Evolutionary conservation across 2,797 vertebrate genomes (phyloP), one percentile per base, ranked within the genome.

Genomic region (Vireo griseus): DNA sequence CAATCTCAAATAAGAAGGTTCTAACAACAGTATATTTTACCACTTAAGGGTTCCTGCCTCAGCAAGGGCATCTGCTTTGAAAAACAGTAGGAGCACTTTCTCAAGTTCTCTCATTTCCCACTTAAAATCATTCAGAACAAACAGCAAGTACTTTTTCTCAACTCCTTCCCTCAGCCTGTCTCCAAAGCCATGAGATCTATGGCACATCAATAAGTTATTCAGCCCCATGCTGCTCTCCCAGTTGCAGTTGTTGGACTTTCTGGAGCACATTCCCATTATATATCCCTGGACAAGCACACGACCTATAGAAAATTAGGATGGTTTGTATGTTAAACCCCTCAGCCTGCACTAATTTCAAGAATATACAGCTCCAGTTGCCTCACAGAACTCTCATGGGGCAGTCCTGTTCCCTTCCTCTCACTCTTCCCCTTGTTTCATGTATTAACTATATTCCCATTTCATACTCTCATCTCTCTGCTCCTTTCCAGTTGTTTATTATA

Each of bases 161-260:
- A 15, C 31, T 63, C 18, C 6, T 90, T 67, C 29, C 79, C n/a
- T 82, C 24, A 48, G 12, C 21, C 77, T 95, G 93, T 97, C 98
- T 98, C 98, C 96, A 97, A 97, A 98, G 96, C 97, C 97, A 97
- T 98, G 96, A 98, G 97, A 98, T 97, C 97, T 95, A 88, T 51
- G 33, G 39, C 92, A 97, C 92, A 94, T 95, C 96, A 95, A 96
- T 98, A 97, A 97, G 98, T 98, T 98, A 98, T 98, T 98, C 97
- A 98, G 98, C 86, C 86, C 96, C 91, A 96, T 95, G 95, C 80
- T 96, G 96, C 86, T 96, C 96, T 96, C 87, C 59, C 21, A 82
- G 47, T 92, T 81, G 95, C 75, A 94, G 74, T 61, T 80, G 19
- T 61, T 44, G 73, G 42, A 63, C 69, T 92, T 95, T 71, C 68